Evolutionary conservation across 2,113 vertebrate species (phyloP).

Genomic region (Meleagris gallopavo): DNA sequence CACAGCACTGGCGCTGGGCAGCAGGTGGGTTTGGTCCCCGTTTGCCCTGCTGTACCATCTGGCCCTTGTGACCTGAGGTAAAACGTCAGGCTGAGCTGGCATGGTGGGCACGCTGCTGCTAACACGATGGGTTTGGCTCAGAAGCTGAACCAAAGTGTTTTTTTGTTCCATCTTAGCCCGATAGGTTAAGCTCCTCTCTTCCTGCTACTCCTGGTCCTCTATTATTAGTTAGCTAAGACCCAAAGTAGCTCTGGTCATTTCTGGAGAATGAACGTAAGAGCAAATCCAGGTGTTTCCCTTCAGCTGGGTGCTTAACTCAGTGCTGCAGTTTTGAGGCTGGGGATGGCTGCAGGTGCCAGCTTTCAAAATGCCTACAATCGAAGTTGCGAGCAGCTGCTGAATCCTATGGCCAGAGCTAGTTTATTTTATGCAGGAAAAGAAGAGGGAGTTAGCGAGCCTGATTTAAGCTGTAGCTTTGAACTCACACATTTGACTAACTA

Average conservation of each 20-base stretch:
- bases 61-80: background rate
- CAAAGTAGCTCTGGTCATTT: background rate
- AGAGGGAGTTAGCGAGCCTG: background rate
- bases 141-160: fast-evolving
- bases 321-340: background rate
- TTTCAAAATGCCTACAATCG: background rate
- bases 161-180: fast-evolving
- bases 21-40: background rate
- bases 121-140: fast-evolving
- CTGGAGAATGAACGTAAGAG: background rate
- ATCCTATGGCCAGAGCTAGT: background rate
- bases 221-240: background rate
- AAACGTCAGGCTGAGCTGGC: background rate
- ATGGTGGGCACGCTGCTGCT: background rate
- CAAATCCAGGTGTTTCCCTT: constrained; percentile 58
- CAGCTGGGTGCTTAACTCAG: constrained; percentile 16
- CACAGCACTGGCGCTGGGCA: background rate
- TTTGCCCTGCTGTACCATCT: fast-evolving
- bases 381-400: background rate
- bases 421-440: background rate
- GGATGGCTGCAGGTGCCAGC: constrained; percentile 25
- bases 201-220: background rate
- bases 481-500: constrained; percentile 50
- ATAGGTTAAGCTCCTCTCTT: background rate
- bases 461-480: constrained; percentile 43